Evolutionary conservation across 2,888 invertebrate species (phyloP).

Genomic region (Timema podura): DNA sequence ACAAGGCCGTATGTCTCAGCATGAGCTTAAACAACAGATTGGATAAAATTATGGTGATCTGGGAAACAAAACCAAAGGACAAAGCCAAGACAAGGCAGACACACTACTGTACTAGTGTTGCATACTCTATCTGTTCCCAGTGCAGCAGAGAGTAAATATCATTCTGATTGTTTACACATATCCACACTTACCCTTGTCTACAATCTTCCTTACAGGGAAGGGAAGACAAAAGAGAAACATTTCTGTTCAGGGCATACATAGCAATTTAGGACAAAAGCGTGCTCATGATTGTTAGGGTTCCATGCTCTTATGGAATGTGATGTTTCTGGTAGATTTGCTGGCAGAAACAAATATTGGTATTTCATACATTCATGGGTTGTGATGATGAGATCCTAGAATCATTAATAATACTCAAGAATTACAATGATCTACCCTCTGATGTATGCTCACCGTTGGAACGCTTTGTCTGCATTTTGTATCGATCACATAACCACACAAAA

Average conservation of each 20-base stretch:
- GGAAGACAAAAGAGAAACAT: background rate
- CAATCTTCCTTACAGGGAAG: slow-evolving; percentile 3
- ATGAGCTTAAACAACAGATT: background rate
- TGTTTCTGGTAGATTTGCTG: background rate
- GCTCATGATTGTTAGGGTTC: background rate
- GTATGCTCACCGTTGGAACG: background rate
- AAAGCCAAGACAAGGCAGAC: background rate
- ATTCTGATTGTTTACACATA: background rate
- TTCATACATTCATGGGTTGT: slow-evolving; percentile 3
- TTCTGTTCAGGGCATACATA: background rate
- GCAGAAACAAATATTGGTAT: background rate
- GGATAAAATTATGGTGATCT: background rate
- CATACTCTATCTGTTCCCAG: background rate
- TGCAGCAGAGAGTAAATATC: background rate
- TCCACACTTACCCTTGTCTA: background rate
- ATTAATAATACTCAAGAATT: background rate
- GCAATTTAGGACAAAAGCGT: background rate
- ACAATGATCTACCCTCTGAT: background rate
- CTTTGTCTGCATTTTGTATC: background rate
- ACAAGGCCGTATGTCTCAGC: background rate
- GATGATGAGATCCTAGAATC: slow-evolving; percentile 3
- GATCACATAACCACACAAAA: background rate
- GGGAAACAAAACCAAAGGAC: background rate
- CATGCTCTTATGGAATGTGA: background rate
- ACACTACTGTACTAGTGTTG: background rate